Conservation (phyloP, 1,140 invertebrate genomes). For the Eupeodes corollae region DNA sequence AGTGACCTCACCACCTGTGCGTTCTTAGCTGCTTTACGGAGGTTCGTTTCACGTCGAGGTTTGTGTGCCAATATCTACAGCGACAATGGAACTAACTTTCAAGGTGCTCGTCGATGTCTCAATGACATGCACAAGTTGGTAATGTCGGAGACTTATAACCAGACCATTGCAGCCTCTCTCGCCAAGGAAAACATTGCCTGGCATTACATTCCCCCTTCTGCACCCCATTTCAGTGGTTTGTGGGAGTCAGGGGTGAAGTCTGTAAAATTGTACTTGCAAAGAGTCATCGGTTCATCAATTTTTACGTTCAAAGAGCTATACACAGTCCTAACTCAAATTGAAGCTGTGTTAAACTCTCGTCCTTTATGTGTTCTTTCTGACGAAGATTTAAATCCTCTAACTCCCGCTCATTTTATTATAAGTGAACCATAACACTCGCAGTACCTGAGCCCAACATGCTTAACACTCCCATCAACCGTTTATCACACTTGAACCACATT, state of each 20-base stretch:
- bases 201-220: conserved; percentile 16
- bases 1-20: conserved; percentile 7
- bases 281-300: conserved; percentile 13
- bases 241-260: conserved; percentile 22
- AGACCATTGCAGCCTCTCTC: not conserved
- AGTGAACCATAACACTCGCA: conserved; percentile 16
- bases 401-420: conserved; percentile 35
- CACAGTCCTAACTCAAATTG: conserved; percentile 21
- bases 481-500: conserved; percentile 15
- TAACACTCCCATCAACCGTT: conserved; percentile 2
- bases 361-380: conserved; percentile 19
- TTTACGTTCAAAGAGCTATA: conserved; percentile 19
- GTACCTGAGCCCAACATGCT: conserved; percentile 7
- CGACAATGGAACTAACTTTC: conserved; percentile 28
- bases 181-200: conserved; percentile 13
- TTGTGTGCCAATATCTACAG: conserved; percentile 15
- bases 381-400: conserved; percentile 21
- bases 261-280: conserved; percentile 20
- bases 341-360: conserved; percentile 24
- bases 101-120: too few species aligned
- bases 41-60: conserved; percentile 30
- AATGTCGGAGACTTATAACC: not conserved
- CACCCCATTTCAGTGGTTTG: conserved; percentile 24
- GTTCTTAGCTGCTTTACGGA: conserved; percentile 26
- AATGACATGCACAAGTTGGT: conserved; percentile 19